phyloP scores from a whole-genome alignment of 1,140 invertebrate genomes.

The Nebria ingens region DNA sequence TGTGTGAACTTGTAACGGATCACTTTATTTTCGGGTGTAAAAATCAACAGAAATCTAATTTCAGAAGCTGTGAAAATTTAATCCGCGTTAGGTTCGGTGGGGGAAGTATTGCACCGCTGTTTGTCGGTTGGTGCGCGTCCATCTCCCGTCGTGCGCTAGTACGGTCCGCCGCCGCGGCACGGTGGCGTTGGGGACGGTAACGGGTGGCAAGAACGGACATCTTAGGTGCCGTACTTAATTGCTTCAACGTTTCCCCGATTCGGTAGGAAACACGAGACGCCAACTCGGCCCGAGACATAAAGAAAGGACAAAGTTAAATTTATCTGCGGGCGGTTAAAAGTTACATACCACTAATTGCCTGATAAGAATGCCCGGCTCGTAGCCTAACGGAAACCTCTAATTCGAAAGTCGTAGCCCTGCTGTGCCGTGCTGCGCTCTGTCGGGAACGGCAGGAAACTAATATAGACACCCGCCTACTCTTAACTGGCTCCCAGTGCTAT shows the following conservation, averaged over 20 bases:
- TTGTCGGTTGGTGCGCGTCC: not conserved
- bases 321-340: slow-evolving; percentile 6
- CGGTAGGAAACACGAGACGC: not conserved
- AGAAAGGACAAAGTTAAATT: slow-evolving; percentile 9
- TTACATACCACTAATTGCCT: slow-evolving; percentile 15
- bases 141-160: no score
- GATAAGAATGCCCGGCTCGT: slow-evolving; percentile 16
- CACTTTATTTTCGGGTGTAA: no score
- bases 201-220: no score
- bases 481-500: no score
- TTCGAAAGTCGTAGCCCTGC: slow-evolving; percentile 11
- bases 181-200: no score
- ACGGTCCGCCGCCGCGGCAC: no score
- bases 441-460: not conserved
- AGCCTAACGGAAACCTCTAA: slow-evolving; percentile 12
- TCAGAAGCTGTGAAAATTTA: no score
- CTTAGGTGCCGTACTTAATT: no score
- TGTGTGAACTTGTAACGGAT: no score
- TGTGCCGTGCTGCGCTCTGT: slow-evolving; percentile 1
- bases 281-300: no score
- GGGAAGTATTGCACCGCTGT: not conserved
- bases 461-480: slow-evolving; percentile 7
- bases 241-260: slow-evolving; percentile 3
- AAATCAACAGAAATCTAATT: no score
- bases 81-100: no score